These are phyloP conservation scores for Gymnoscopelus braueri DNA, from an alignment of 2,797 vertebrate genomes.

Conservation along the genomic window DNA sequence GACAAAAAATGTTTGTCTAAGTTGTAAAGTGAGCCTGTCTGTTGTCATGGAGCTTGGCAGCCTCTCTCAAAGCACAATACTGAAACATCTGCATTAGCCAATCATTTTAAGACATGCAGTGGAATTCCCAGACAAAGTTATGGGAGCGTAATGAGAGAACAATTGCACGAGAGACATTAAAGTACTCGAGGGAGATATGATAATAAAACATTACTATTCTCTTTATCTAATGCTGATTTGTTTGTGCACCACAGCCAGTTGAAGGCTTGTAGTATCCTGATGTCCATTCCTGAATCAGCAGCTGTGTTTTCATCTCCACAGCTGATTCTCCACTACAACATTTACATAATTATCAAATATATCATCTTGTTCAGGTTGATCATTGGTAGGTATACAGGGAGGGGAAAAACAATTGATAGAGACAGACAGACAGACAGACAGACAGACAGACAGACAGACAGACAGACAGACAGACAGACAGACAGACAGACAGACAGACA, in stretches of 20 bases:
- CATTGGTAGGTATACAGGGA: too few species aligned
- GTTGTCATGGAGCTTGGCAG: constrained; percentile 8
- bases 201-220: constrained; percentile 43
- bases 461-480: constrained; percentile 1
- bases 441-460: constrained; percentile 16
- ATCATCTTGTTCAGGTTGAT: too few species aligned
- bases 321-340: constrained; percentile 9
- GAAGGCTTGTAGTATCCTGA: constrained; percentile 42
- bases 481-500: constrained; percentile 10
- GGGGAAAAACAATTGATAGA: constrained; percentile 4
- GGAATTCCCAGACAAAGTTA: constrained; percentile 46
- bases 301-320: constrained; percentile 34
- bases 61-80: constrained; percentile 26
- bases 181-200: constrained; percentile 46
- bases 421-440: constrained; percentile 13
- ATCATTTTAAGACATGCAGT: constrained; percentile 31
- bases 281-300: constrained; percentile 37
- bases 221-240: constrained; percentile 51
- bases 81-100: constrained; percentile 39
- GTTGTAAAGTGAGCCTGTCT: constrained; percentile 18
- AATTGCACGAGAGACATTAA: constrained; percentile 27
- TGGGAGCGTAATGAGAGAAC: constrained; percentile 33
- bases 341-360: too few species aligned
- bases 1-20: constrained; percentile 48
- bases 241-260: constrained; percentile 31